Percentiles rank a stretch among this genome's conserved stretches.
These are phyloP conservation scores for Nothoprocta perdicaria DNA, from an alignment of 2,113 vertebrate species.

Conservation along the genomic window DNA sequence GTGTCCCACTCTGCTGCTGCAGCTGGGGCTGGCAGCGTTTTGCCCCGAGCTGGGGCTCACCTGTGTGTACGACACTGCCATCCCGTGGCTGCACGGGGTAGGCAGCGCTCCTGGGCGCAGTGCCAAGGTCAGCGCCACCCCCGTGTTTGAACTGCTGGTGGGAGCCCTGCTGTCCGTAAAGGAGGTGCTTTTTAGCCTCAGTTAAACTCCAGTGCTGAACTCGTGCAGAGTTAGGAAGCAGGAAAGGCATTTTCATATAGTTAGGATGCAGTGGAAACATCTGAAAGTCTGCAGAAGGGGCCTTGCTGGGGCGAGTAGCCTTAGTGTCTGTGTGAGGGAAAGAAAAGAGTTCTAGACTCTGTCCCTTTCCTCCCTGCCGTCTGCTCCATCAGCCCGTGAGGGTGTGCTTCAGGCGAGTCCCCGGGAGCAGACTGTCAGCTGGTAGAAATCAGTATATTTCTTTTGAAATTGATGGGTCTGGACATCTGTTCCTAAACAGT, in stretches of 20 bases:
- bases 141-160: not conserved
- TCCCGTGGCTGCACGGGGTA: constrained; percentile 83
- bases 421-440: not conserved
- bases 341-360: not conserved
- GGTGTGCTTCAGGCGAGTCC: not conserved
- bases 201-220: not conserved
- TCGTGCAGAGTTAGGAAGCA: not conserved
- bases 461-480: not conserved
- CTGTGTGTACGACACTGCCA: constrained; percentile 83
- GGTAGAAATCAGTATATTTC: not conserved
- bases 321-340: not conserved
- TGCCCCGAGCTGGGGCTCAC: constrained; percentile 83
- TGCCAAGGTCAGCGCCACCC: constrained; percentile 71
- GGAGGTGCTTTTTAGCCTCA: not conserved
- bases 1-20: constrained; percentile 82
- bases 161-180: not conserved
- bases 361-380: not conserved
- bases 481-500: not conserved
- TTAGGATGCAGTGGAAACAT: not conserved
- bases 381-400: not conserved
- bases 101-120: constrained; percentile 81
- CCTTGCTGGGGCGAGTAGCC: not conserved
- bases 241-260: fast-evolving
- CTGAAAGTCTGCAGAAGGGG: not conserved
- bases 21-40: constrained; percentile 83